phyloP scores from a whole-genome alignment of 1,140 invertebrate genomes.

The Drosophila melanogaster region Release_6_plus_ISO1_MT NT_037436.4:1006501-1007000 shows the following conservation, averaged over 20 bases:
- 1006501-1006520: constrained; percentile 22
- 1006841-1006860: too few relatives aligned
- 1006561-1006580: constrained; percentile 38
- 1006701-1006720: too few relatives aligned
- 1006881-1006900: neutral
- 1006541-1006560: constrained; percentile 29
- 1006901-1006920: neutral
- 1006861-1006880: neutral
- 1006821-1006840: neutral
- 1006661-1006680: constrained; percentile 4
- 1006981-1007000: constrained; percentile 37
- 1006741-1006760: neutral
- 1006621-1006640: constrained; percentile 9
- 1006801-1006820: neutral
- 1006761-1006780: neutral
- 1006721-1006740: neutral
- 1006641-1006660: neutral
- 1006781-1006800: neutral
- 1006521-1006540: neutral
- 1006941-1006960: constrained; percentile 31
- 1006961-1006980: constrained; percentile 32
- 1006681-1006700: too few relatives aligned
- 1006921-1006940: constrained; percentile 6
- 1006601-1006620: constrained; percentile 30
- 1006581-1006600: constrained; percentile 6